Conservation (phyloP, 2,888 invertebrate genomes). For the Ellobium chinense region DNA sequence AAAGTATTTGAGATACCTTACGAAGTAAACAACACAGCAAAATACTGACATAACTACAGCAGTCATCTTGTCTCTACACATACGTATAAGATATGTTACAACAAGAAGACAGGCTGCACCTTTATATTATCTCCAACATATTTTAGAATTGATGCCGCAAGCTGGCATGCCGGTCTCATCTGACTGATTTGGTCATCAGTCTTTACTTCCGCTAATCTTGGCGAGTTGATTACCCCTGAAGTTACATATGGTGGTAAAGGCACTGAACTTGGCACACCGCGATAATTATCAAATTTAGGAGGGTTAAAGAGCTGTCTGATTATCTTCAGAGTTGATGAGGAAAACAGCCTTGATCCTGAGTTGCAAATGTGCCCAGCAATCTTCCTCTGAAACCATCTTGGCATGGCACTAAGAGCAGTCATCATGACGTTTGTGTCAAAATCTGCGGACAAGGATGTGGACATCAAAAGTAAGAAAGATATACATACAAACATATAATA, state of each 20-base stretch:
- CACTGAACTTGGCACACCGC: conserved; percentile 62
- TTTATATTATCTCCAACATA: conserved; percentile 57
- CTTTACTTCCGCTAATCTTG: conserved; percentile 62
- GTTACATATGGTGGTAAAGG: conserved; percentile 62
- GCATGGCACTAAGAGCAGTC: too few species aligned
- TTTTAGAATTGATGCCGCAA: conserved; percentile 65
- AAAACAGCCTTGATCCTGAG: not conserved
- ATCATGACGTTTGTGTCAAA: too few species aligned
- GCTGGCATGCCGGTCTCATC: conserved; percentile 62
- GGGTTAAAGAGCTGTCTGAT: not conserved
- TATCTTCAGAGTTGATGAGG: not conserved
- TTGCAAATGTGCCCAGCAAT: not conserved
- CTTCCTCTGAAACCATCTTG: conserved; percentile 11
- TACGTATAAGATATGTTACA: too few species aligned
- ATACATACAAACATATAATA: too few species aligned
- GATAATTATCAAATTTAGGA: not conserved
- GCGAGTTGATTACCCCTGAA: conserved; percentile 41
- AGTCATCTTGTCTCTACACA: too few species aligned
- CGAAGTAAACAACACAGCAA: too few species aligned
- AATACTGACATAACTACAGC: too few species aligned
- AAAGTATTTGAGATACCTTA: too few species aligned
- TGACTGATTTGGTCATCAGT: conserved; percentile 60
- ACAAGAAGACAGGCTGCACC: too few species aligned
- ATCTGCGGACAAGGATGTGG: too few species aligned
- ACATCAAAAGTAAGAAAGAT: too few species aligned